phyloP scores from a whole-genome alignment of 2,113 vertebrate genomes.

The Pavo muticus region DNA sequence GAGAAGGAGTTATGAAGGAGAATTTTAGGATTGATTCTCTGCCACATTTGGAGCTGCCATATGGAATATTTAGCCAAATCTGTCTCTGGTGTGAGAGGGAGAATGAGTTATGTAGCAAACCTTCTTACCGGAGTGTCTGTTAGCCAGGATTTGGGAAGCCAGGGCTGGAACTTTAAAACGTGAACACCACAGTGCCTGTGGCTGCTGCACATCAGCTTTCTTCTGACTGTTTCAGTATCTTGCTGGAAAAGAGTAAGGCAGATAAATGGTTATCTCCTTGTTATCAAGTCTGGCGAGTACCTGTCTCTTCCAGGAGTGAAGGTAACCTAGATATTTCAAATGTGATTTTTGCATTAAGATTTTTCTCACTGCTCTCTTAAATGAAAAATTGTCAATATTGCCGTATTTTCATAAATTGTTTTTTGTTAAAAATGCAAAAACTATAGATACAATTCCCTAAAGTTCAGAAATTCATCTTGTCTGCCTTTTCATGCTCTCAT shows the following conservation, averaged over 20 bases:
- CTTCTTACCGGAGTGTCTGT: neutral
- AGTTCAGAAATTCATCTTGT: neutral
- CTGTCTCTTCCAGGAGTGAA: neutral
- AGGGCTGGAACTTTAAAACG: neutral
- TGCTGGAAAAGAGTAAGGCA: neutral
- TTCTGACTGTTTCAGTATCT: neutral
- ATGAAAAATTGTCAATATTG: neutral
- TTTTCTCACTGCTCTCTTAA: neutral
- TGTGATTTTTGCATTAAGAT: neutral
- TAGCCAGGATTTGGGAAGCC: neutral
- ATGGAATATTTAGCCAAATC: neutral
- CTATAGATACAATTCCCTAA: neutral
- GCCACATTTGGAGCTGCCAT: neutral
- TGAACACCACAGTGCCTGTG: fast-evolving
- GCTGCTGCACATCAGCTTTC: neutral
- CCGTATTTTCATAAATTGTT: neutral
- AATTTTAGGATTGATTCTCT: constrained; percentile 1
- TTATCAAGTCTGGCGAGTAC: neutral
- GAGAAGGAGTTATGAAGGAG: neutral
- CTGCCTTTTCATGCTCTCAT: neutral
- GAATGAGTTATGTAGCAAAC: neutral
- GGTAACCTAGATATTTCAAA: neutral
- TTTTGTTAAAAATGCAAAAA: neutral
- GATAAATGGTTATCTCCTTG: neutral
- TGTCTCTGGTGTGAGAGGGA: neutral